Base-by-base conservation (phyloP, 2,797 vertebrate species). In the Lithobates sylvaticus region DNA sequence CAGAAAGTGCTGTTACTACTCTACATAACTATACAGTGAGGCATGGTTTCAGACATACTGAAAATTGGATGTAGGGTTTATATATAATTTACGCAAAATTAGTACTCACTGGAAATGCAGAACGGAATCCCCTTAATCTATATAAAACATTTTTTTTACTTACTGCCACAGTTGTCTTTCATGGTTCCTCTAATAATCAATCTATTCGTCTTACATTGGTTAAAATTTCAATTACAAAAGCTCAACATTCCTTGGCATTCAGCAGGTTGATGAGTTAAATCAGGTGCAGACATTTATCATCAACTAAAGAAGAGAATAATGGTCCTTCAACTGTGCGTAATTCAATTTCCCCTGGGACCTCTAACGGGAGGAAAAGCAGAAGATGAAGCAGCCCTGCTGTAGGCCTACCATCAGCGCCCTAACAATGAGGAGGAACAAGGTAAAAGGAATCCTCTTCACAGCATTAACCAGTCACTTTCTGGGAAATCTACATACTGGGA, bases 401-500 rank as follows among this genome's bases (percentile, higher is more conserved):
- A 32, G 61, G 68, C 26, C 44, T n/a, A 58, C 58, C 67, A 21
- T 10, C 71, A 27, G 69, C 6, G 34, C 26, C 50, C 2, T 81
- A 81, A 72, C 27, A 71, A 27, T 58, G 79, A 47, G 39, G 10
- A 65, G n/a, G 12, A 27, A 82, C 50, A 29, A 64, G 50, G 9
- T 27, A 36, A 18, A 18, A 26, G 8, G n/a, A 27, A 67, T 39
- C 9, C 69, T 64, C 34, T 54, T 36, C n/a, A 18, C 13, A 21
- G 27, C 3, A 58, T 29, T 27, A 61, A 42, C 70, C 34, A 61
- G 29, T 58, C 36, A 80, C 67, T 74, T 47, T 78, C 47, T 61
- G 76, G 34, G 80, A 72, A 76, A 54, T 64, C 69, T 74, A 76
- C 76, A 84, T 54, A n/a, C 13, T 67, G 44, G 81, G 86, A 87